Base-by-base conservation (phyloP, 2,113 vertebrate species). In the Petromus typicus region DNA sequence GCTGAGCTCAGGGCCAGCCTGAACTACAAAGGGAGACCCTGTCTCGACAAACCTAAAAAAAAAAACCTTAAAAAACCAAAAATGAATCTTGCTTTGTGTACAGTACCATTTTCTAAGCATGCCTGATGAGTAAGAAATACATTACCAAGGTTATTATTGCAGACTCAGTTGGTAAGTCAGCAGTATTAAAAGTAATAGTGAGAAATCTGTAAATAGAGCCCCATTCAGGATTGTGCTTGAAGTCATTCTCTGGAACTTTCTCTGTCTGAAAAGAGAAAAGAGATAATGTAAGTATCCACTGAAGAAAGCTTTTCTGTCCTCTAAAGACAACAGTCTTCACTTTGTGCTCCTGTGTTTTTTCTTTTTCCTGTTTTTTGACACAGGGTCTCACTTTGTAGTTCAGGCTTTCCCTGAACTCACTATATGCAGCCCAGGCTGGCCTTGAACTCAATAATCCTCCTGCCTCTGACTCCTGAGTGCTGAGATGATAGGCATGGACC, bases 121-220 rank as follows among this genome's bases (percentile, higher is more conserved):
- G 14, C 20, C 82, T 71, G 40, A 66, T 13, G 80, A 92, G 69
- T 57, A 89, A 94, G 59, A 86, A 57, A 22, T 69, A 86, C 48
- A 98, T 99, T 98, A 99, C 99, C 98, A 99, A 96, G 16, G 98
- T 99, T 80, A 99, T 98, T 97, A 99, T 99, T 93, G 99, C 99
- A 98, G 98, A 99, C 84, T 99, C 98, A 0, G 98, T 98, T 48
- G 98, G 99, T 94, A 99, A 96, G 92, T 98, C 98, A 1, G 98
- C 98, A 0, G 99, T 98, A 82, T 98, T 99, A 94, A 99, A 99
- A 32, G 99, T 98, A 0, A 98, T 99, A 78, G 98, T 98, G 27
- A 99, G 98, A 95, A 99, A 99, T 78, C 98, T 98, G 96, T 99
- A 99, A 96, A 99, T 99, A 98, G 98, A 98, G 96, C 98, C 99